These are phyloP conservation scores for Paralvinella palmiformis DNA, from an alignment of 1,140 invertebrate genomes.

Conservation along the genomic window DNA sequence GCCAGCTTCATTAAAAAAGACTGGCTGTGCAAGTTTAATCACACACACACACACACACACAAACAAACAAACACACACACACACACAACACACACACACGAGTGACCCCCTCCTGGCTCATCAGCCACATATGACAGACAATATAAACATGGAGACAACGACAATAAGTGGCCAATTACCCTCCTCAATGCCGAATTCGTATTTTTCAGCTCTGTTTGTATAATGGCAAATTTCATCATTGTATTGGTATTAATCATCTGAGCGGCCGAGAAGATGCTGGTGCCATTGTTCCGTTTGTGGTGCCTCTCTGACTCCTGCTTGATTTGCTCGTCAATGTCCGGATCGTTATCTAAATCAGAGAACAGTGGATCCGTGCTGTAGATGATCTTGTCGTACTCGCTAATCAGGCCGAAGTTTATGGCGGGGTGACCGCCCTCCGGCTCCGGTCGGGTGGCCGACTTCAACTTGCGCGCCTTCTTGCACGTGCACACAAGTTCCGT, in stretches of 20 bases:
- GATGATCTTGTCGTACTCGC: constrained; percentile 40
- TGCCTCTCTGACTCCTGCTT: constrained; percentile 5
- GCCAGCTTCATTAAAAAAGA: too few species aligned
- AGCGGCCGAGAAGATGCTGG: constrained; percentile 32
- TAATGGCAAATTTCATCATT: constrained; percentile 95
- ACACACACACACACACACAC: too few species aligned
- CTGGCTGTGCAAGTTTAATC: too few species aligned
- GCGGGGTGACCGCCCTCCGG: constrained; percentile 36
- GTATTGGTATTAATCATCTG: constrained; percentile 78
- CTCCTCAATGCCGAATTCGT: constrained; percentile 91
- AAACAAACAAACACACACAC: too few species aligned
- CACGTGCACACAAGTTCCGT: too few species aligned
- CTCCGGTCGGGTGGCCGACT: constrained; percentile 33
- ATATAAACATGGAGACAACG: too few species aligned
- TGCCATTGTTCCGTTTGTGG: constrained; percentile 10
- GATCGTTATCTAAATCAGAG: constrained; percentile 39
- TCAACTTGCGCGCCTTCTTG: too few species aligned
- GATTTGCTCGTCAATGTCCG: neutral
- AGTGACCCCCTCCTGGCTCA: too few species aligned
- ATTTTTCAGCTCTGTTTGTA: constrained; percentile 94
- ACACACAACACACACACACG: too few species aligned
- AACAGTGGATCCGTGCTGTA: constrained; percentile 43
- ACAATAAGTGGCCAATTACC: constrained; percentile 76
- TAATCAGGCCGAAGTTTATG: constrained; percentile 13
- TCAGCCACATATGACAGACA: too few species aligned